Percentiles rank a stretch among this genome's conserved stretches.
These are phyloP conservation scores for Pseudochaenichthys georgianus DNA, from an alignment of 2,797 vertebrate species.

Conservation along the genomic window DNA sequence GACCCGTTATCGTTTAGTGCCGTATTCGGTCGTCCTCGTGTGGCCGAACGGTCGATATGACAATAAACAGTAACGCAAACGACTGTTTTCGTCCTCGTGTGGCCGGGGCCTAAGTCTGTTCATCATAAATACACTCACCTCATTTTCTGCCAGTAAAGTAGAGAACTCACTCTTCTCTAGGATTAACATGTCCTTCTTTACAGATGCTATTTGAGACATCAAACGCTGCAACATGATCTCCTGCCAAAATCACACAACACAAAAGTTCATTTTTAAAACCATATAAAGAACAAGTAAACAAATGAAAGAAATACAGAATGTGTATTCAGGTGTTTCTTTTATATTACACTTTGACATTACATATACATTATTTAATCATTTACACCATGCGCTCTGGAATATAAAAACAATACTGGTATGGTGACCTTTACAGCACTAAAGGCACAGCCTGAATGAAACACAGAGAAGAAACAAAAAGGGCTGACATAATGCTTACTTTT, in stretches of 20 bases:
- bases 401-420: neutral
- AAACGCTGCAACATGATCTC: conserved; percentile 96
- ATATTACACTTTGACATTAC: neutral
- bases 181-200: conserved; percentile 99
- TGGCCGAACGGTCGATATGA: too few relatives aligned
- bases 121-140: conserved; percentile 81
- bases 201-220: conserved; percentile 92
- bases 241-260: conserved; percentile 72
- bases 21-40: too few relatives aligned
- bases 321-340: neutral
- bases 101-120: neutral
- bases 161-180: conserved; percentile 99
- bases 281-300: neutral
- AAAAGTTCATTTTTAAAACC: neutral
- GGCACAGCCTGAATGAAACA: neutral
- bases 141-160: conserved; percentile 92
- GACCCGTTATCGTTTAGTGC: too few relatives aligned
- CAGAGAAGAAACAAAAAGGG: neutral
- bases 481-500: too few relatives aligned
- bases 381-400: neutral
- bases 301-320: neutral
- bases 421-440: neutral
- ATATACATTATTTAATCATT: too few relatives aligned
- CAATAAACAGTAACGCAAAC: too few relatives aligned
- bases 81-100: too few relatives aligned